Percentiles rank a stretch among this genome's conserved stretches.
phyloP scores from a whole-genome alignment of 2,113 vertebrate species.

The Oxyruncus cristatus region DNA sequence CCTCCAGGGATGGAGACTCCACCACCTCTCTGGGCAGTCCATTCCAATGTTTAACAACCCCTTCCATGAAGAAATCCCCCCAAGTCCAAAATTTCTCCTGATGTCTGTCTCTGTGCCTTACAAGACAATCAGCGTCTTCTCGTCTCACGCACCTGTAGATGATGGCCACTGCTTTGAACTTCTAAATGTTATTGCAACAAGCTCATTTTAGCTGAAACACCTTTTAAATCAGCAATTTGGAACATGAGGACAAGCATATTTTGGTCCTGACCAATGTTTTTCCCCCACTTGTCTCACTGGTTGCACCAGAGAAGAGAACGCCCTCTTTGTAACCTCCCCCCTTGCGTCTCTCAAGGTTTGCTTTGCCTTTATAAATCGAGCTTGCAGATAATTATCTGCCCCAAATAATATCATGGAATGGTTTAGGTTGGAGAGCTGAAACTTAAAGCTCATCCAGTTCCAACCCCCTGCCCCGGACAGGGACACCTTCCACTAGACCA shows the following conservation, averaged over 20 bases:
- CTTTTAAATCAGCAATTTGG: background rate
- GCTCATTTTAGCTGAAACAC: background rate
- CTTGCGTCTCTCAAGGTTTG: background rate
- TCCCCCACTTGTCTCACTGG: background rate
- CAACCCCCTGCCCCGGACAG: background rate
- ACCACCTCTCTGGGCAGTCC: background rate
- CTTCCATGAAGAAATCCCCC: background rate
- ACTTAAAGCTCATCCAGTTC: background rate
- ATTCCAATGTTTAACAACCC: too few species aligned
- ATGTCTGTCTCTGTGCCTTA: background rate
- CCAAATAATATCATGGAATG: background rate
- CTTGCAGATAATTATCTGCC: background rate
- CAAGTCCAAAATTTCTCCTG: background rate
- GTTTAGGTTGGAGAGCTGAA: background rate
- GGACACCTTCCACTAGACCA: background rate
- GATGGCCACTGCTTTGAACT: background rate
- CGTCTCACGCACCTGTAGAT: background rate
- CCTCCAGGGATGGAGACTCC: background rate
- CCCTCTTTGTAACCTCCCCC: fast-evolving
- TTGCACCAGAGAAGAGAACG: background rate
- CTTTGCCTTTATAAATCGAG: background rate
- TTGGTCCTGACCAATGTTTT: background rate
- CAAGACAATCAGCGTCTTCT: background rate
- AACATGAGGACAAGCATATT: background rate
- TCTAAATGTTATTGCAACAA: background rate